Evolutionary conservation across 2,113 vertebrate genomes (phyloP).

Genomic region (Prunella himalayana): DNA sequence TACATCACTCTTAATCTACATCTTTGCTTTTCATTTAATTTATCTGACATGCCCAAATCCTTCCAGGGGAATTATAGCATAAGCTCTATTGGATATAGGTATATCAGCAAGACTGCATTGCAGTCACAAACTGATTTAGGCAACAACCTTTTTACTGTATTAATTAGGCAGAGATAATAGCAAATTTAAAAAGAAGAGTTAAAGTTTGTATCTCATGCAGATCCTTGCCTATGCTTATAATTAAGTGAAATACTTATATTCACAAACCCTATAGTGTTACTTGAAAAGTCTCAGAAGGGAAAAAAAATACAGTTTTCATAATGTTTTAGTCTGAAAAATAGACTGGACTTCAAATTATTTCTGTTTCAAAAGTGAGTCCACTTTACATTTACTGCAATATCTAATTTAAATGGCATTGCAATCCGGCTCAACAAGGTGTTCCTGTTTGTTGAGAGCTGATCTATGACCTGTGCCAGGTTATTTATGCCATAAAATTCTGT

Average conservation of each 20-base stretch:
- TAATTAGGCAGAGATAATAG: conserved; percentile 17
- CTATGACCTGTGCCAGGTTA: not conserved
- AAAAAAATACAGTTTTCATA: not conserved
- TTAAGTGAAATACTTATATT: not conserved
- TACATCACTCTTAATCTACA: conserved; percentile 62
- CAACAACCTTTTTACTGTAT: not conserved
- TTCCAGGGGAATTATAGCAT: conserved; percentile 47
- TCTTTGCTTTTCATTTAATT: conserved; percentile 62
- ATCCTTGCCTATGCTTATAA: not conserved
- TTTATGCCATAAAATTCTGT: not conserved
- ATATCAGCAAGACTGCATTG: conserved; percentile 26
- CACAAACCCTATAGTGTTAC: not conserved
- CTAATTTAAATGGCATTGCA: not conserved
- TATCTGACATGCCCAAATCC: conserved; percentile 31
- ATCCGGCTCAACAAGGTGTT: not conserved
- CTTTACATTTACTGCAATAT: not conserved
- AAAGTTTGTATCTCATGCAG: not conserved
- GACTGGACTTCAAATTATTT: not conserved
- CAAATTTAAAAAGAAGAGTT: not conserved
- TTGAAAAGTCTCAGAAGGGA: not conserved
- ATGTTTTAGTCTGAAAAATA: not conserved
- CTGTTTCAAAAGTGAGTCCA: not conserved
- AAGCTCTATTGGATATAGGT: conserved; percentile 30
- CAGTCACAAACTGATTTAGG: conserved; percentile 11
- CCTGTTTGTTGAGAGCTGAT: not conserved